These are phyloP conservation scores for Gorsachius magnificus DNA, from an alignment of 2,797 vertebrate genomes.

Conservation along the genomic window DNA sequence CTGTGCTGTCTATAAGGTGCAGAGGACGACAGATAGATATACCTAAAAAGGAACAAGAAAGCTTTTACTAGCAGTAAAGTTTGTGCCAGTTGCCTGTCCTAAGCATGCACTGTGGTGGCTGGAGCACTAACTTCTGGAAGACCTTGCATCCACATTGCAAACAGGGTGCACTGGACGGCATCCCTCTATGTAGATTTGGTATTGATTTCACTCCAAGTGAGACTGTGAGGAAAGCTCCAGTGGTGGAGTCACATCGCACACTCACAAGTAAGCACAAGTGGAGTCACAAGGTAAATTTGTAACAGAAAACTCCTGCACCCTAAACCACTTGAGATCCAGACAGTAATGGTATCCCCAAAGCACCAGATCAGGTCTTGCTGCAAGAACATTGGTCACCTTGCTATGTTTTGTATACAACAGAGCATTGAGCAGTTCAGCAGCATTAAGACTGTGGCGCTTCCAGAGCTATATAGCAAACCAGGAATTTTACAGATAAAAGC, in stretches of 20 bases:
- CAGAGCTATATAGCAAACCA: neutral
- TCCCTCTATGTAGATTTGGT: neutral
- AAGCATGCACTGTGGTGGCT: fast-evolving
- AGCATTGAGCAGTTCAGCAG: neutral
- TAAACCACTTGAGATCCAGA: neutral
- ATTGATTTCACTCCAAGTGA: neutral
- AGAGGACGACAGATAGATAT: neutral
- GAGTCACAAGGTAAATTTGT: neutral
- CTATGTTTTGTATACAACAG: neutral
- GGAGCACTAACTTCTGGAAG: neutral
- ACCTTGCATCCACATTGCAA: neutral
- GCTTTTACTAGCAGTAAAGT: neutral
- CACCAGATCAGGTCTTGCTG: neutral
- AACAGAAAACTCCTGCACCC: neutral
- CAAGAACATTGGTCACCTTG: neutral
- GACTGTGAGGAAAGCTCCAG: neutral
- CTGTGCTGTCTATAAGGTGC: neutral
- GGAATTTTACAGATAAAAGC: neutral
- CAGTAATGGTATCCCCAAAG: neutral
- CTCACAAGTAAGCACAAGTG: neutral
- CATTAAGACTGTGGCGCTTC: fast-evolving
- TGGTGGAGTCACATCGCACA: neutral
- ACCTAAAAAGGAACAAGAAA: neutral
- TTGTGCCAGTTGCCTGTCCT: neutral
- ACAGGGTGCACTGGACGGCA: neutral